A percentile compares a stretch with the other conserved stretches of the same genome.
phyloP scores from a whole-genome alignment of 2,113 vertebrate species.

The Puma concolor region DNA sequence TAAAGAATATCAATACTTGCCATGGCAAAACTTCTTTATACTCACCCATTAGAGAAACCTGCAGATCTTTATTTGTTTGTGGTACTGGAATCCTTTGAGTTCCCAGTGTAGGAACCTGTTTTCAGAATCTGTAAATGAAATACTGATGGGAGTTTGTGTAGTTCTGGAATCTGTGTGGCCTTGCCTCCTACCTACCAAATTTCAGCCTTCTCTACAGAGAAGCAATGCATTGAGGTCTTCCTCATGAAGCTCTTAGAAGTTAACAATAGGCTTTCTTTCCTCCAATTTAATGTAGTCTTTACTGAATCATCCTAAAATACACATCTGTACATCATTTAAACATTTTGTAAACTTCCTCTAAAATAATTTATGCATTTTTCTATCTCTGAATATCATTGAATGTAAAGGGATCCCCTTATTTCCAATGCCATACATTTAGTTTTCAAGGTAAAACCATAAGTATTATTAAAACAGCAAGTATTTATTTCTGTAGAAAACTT shows the following conservation, averaged over 20 bases:
- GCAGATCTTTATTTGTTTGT: not conserved
- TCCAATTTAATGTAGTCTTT: not conserved
- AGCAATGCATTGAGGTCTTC: not conserved
- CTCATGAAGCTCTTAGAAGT: not conserved
- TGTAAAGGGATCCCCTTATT: not conserved
- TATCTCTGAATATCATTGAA: not conserved
- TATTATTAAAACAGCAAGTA: not conserved
- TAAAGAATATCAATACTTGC: not conserved
- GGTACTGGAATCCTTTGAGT: not conserved
- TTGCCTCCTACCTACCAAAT: not conserved
- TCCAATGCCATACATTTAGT: not conserved
- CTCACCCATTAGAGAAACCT: not conserved
- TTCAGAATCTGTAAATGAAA: not conserved
- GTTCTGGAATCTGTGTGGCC: not conserved
- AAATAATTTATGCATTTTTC: not conserved
- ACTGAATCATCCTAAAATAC: not conserved
- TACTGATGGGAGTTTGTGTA: not conserved
- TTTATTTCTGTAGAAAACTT: not conserved
- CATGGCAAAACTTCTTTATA: not conserved
- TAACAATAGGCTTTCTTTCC: not conserved
- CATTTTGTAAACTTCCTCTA: not conserved
- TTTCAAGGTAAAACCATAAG: not conserved
- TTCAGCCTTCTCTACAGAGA: not conserved
- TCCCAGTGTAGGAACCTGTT: not conserved
- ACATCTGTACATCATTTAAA: not conserved